Evolutionary conservation across 2,888 invertebrate genomes (phyloP).

Genomic region (Cephus pulcher): DNA sequence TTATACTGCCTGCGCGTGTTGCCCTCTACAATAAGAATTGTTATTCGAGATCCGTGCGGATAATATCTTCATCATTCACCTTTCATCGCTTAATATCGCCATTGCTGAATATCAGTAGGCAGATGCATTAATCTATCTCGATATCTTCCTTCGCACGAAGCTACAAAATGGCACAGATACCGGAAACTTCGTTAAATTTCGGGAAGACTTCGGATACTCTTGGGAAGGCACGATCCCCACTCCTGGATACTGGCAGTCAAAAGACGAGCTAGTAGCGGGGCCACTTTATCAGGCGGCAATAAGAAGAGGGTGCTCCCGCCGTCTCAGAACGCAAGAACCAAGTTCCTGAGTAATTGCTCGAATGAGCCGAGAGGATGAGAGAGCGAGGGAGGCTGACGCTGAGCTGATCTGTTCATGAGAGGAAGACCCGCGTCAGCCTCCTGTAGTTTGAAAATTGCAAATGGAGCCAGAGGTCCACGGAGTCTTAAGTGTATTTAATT

Average conservation of each 20-base stretch:
- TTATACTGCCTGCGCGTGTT: constrained; percentile 16
- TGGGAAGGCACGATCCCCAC: neutral
- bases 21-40: constrained; percentile 1
- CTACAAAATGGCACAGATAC: neutral
- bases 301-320: constrained; percentile 43
- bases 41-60: constrained; percentile 6
- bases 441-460: neutral
- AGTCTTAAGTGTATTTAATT: constrained; percentile 50
- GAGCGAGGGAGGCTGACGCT: constrained; percentile 15
- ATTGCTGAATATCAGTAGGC: neutral
- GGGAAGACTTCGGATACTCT: neutral
- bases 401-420: neutral
- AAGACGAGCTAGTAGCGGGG: constrained; percentile 10
- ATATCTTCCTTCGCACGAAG: neutral
- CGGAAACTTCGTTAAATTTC: neutral
- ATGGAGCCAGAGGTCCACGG: constrained; percentile 31
- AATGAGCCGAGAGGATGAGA: constrained; percentile 21
- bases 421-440: neutral
- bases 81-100: neutral
- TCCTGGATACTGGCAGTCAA: neutral
- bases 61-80: constrained; percentile 5
- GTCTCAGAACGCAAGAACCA: constrained; percentile 44
- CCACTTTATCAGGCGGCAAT: constrained; percentile 50
- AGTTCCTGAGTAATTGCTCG: constrained; percentile 52
- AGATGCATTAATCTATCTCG: neutral